A percentile compares a stretch with the other conserved stretches of the same genome.
These are phyloP conservation scores for Karalla daura DNA, from an alignment of 2,797 vertebrate species.

Conservation along the genomic window DNA sequence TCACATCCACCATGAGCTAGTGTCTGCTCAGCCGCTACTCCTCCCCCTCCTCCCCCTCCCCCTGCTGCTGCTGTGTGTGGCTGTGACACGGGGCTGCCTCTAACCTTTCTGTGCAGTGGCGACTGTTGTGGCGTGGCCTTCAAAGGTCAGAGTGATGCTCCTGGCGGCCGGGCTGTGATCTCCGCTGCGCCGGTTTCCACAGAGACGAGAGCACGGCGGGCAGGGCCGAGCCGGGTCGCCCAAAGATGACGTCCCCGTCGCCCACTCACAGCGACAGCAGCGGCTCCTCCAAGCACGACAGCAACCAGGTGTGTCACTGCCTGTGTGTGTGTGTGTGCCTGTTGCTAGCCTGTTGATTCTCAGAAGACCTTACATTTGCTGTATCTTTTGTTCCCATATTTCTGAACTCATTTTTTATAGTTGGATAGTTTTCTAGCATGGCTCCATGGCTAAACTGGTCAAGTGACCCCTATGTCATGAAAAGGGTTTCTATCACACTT, in stretches of 20 bases:
- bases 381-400: background rate
- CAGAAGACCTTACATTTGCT: background rate
- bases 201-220: constrained; percentile 44
- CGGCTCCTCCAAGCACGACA: constrained; percentile 74
- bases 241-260: constrained; percentile 74
- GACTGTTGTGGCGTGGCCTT: constrained; percentile 55
- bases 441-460: no score
- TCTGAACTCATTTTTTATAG: constrained; percentile 8
- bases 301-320: constrained; percentile 70
- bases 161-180: constrained; percentile 54
- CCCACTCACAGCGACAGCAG: constrained; percentile 82
- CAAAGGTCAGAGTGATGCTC: constrained; percentile 72
- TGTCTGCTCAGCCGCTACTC: no score
- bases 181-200: constrained; percentile 49
- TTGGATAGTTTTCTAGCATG: no score
- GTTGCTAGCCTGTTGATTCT: no score
- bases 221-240: constrained; percentile 24
- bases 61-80: constrained; percentile 9
- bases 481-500: no score
- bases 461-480: no score
- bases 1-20: constrained; percentile 46
- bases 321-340: constrained; percentile 1
- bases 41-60: background rate
- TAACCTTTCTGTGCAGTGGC: constrained; percentile 53
- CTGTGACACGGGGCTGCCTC: constrained; percentile 20